Evolutionary conservation across 2,888 invertebrate genomes (phyloP).

Genomic region (Caenorhabditis sp.): DNA sequence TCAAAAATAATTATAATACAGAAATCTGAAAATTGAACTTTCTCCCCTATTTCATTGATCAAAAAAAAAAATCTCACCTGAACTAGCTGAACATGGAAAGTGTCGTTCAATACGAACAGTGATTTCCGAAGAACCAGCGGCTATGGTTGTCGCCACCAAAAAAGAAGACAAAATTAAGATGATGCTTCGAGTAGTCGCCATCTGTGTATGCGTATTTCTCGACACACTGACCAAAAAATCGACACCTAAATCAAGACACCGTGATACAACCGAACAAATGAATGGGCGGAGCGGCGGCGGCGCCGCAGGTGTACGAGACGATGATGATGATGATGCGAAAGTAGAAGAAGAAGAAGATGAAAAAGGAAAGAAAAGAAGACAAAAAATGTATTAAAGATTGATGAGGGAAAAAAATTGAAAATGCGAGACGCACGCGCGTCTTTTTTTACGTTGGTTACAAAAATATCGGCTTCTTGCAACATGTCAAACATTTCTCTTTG

Average conservation of each 20-base stretch:
- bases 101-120: constrained; percentile 68
- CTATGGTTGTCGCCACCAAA: constrained; percentile 21
- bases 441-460: neutral
- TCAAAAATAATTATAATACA: too few relatives aligned
- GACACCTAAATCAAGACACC: constrained; percentile 7
- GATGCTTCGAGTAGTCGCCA: constrained; percentile 33
- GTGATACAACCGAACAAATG: constrained; percentile 16
- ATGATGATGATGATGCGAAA: constrained; percentile 5
- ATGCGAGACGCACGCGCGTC: neutral
- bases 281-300: constrained; percentile 32
- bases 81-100: constrained; percentile 68
- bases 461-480: neutral
- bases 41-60: too few relatives aligned
- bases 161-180: constrained; percentile 33
- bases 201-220: constrained; percentile 32
- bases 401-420: neutral
- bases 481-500: neutral
- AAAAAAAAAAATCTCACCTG: constrained; percentile 49
- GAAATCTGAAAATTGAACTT: too few relatives aligned
- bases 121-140: constrained; percentile 56
- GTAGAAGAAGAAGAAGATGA: constrained; percentile 8
- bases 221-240: constrained; percentile 34
- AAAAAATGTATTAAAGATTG: neutral
- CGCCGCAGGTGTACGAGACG: constrained; percentile 4
- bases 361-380: constrained; percentile 4